A percentile compares a stretch with the other conserved stretches of the same genome.
These are phyloP conservation scores for Antitype chi DNA, from an alignment of 2,888 invertebrate species.

Conservation along the genomic window DNA sequence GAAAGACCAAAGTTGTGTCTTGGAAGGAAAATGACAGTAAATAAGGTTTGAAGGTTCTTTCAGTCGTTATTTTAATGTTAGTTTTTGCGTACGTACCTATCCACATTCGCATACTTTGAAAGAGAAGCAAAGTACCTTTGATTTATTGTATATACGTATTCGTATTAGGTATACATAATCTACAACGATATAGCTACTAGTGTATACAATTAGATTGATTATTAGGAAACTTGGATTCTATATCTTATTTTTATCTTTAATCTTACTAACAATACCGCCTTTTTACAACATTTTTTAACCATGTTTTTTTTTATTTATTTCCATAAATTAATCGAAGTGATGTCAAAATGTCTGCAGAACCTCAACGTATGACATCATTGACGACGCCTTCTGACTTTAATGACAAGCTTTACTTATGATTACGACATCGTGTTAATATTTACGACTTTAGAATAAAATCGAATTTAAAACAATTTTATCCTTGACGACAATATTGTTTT, in stretches of 20 bases:
- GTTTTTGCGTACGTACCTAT: background rate
- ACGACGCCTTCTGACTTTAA: constrained; percentile 53
- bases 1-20: constrained; percentile 43
- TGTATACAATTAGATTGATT: background rate
- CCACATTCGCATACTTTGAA: background rate
- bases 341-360: constrained; percentile 39
- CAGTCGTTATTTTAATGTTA: constrained; percentile 13
- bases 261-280: constrained; percentile 3
- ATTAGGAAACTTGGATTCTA: background rate
- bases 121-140: background rate
- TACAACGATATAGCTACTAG: background rate
- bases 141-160: background rate
- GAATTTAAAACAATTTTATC: constrained; percentile 28
- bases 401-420: constrained; percentile 52
- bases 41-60: constrained; percentile 38
- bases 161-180: too few species aligned
- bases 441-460: constrained; percentile 39
- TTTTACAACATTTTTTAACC: background rate
- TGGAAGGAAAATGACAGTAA: constrained; percentile 15
- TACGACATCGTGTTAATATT: constrained; percentile 52
- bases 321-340: constrained; percentile 42
- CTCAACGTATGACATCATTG: constrained; percentile 62
- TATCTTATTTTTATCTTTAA: background rate
- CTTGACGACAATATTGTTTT: constrained; percentile 20
- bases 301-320: constrained; percentile 27